Evolutionary conservation across 2,113 vertebrate genomes (phyloP).

Genomic region (Mastomys natalensis): DNA sequence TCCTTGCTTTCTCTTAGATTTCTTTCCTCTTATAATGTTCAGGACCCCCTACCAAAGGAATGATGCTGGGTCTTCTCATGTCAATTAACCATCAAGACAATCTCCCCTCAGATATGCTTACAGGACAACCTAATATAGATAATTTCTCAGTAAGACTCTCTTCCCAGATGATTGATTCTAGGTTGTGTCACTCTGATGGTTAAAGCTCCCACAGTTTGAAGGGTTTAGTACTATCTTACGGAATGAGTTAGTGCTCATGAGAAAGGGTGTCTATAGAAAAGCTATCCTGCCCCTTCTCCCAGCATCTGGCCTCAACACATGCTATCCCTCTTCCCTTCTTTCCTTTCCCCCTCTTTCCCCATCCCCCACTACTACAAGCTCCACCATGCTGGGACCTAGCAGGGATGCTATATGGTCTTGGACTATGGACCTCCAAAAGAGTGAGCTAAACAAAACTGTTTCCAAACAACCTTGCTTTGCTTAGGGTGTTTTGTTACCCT

Average conservation of each 20-base stretch:
- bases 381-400: neutral
- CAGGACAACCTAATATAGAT: neutral
- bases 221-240: neutral
- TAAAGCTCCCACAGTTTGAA: neutral
- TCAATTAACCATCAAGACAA: neutral
- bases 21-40: neutral
- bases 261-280: neutral
- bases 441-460: neutral
- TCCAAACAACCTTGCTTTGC: neutral
- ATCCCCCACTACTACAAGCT: neutral
- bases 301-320: neutral
- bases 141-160: neutral
- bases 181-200: neutral
- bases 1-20: neutral
- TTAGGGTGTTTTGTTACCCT: neutral
- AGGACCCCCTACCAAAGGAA: neutral
- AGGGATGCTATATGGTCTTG: neutral
- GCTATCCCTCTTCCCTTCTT: neutral
- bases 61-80: neutral
- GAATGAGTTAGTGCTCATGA: neutral
- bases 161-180: neutral
- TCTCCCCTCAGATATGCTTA: neutral
- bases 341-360: too few species aligned
- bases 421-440: neutral
- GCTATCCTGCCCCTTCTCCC: too few species aligned